Conservation (phyloP, 2,888 invertebrate species). For the Drosophila formosana region DNA sequence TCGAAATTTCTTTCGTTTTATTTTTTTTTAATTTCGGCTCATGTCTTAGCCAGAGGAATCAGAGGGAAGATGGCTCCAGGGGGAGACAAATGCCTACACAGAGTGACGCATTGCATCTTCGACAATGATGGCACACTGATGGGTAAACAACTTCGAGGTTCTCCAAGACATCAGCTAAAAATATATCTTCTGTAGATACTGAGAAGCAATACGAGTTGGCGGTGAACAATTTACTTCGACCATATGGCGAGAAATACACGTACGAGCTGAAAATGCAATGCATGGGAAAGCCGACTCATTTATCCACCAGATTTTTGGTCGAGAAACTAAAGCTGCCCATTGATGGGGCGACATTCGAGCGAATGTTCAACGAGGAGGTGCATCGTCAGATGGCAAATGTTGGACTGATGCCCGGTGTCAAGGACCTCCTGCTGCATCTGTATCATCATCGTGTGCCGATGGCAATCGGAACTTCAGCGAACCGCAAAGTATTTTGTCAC, state of each 20-base stretch:
- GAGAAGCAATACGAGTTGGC: slow-evolving; percentile 90
- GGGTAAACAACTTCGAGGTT: slow-evolving; percentile 28
- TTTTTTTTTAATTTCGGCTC: neutral
- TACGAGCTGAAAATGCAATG: slow-evolving; percentile 90
- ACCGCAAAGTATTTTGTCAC: slow-evolving; percentile 88
- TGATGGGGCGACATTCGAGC: slow-evolving; percentile 87
- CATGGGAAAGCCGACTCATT: slow-evolving; percentile 89
- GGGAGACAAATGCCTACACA: neutral
- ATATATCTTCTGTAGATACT: slow-evolving; percentile 87
- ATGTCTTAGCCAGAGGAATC: slow-evolving; percentile 12
- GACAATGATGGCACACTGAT: slow-evolving; percentile 66
- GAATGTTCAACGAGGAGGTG: slow-evolving; percentile 64
- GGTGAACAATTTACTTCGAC: slow-evolving; percentile 88
- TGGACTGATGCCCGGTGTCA: slow-evolving; percentile 90
- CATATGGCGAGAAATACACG: slow-evolving; percentile 90
- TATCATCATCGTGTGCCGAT: slow-evolving; percentile 90
- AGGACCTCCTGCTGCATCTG: slow-evolving; percentile 90
- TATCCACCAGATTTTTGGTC: slow-evolving; percentile 87
- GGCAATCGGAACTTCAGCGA: slow-evolving; percentile 93
- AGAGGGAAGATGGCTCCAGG: slow-evolving; percentile 6
- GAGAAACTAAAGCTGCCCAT: slow-evolving; percentile 87
- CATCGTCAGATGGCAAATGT: slow-evolving; percentile 87
- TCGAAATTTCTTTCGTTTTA: neutral
- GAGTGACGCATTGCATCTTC: slow-evolving; percentile 62
- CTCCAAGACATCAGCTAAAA: neutral